Base-by-base conservation (phyloP, 2,888 invertebrate species). In the Ophioninae sp. region DNA sequence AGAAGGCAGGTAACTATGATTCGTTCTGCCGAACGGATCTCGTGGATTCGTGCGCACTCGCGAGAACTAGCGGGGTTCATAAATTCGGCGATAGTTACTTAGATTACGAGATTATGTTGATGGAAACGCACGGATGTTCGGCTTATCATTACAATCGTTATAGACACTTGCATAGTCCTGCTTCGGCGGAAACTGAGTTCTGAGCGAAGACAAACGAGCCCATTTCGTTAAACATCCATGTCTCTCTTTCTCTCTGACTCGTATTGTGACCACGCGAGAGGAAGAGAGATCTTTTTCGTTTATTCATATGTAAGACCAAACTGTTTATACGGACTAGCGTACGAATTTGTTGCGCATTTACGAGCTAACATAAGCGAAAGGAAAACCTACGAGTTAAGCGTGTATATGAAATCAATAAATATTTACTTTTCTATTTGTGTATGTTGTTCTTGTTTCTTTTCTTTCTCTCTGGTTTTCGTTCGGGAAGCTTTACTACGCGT, bases 71-170 rank as follows among this genome's bases (percentile, higher is more conserved):
- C 68, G 17, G 37, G 77, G 63, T 51, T 56, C 56, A 61, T 23
- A 71, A 65, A 37, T 30, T 58, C 22, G 65, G 39, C 81, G 61
- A 79, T 22, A 67, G 72, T 82, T 68, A 76, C 81, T 76, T 85
- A 80, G 86, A 86, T 78, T 86, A 90, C 74, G 95, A 95, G 91
- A 94, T 93, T 88, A 93, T 95, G 88, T 94, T 95, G 91, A 94
- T 94, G 93, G 94, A 95, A 92, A 95, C 94, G 87, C 95, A 96
- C 89, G 95, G 95, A 88, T 95, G 95, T 91, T 93, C 94, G 90
- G 92, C 94, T 86, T 95, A 94, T 93, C 95, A 95, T 90, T 88
- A 89, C 85, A 86, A 89, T 71, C 85, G 88, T 73, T 87, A 88
- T 82, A 88, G 88, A 84, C 85, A 85, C 41, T 72, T 85, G 69